Base-by-base conservation (phyloP, 2,888 invertebrate species). In the Agrochola litura region DNA sequence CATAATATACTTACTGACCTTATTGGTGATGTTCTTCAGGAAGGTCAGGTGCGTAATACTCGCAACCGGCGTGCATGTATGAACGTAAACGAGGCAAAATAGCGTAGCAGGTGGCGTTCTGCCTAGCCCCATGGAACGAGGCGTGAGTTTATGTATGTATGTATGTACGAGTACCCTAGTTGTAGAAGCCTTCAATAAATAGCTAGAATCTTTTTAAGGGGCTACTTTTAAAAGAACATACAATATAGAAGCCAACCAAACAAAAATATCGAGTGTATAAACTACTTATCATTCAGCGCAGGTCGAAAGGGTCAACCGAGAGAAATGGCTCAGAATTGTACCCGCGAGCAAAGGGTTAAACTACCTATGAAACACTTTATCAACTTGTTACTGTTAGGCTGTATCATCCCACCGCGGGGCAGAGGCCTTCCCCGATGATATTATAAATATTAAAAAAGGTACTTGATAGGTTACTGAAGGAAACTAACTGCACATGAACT, bases 241-340 rank as follows among this genome's bases (percentile, higher is more conserved):
- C 9, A 52, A 19, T 52, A 25, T 25, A 12, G 10, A 54, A 10
- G 25, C 54, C 2, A 25, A 41, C 6, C 10, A 71, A 75, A 70
- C 61, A 46, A 63, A 79, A 69, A 82, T 73, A 77, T 76, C 37
- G 64, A 73, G 74, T 73, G 66, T 77, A 77, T 81, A 63, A 67
- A 64, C 79, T 81, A 74, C 76, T 86, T 86, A 77, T 64, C 72
- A 86, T 87, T 87, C 86, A 54, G 67, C 56, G 46, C 86, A 68
- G 63, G 77, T 81, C 72, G 60, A 66, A 56, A 70, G 76, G 86
- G 83, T 83, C 76, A 81, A 83, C 74, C 69, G 66, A 79, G 73
- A 81, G 83, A 87, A 86, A 86, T 79, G 72, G 77, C 61, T 74
- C 67, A 70, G 81, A 77, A 87, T 75, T 74, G 71, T 81, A 79